phyloP scores from a whole-genome alignment of 2,888 invertebrate species.

The Spodoptera exigua region DNA sequence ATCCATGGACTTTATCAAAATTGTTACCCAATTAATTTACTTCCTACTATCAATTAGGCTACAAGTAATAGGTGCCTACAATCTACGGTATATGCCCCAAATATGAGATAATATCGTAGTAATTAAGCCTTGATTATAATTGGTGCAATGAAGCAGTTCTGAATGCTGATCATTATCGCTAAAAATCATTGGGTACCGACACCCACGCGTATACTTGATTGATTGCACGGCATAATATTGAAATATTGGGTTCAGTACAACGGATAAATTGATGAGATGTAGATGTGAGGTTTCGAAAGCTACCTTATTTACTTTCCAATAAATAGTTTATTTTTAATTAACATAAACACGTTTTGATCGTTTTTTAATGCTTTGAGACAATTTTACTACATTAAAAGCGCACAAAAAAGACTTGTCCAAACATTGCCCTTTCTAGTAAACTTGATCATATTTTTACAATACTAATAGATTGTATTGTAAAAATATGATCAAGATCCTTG shows the following conservation, averaged over 20 bases:
- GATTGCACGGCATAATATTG: slow-evolving; percentile 47
- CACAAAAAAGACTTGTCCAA: too few species aligned
- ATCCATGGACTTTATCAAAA: too few species aligned
- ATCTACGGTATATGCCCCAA: slow-evolving; percentile 9
- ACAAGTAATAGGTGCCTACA: too few species aligned
- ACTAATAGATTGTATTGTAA: too few species aligned
- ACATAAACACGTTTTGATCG: too few species aligned
- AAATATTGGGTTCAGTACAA: slow-evolving; percentile 33
- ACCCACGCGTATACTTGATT: slow-evolving; percentile 53
- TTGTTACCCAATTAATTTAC: too few species aligned
- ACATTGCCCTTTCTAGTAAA: too few species aligned
- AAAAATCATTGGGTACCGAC: slow-evolving; percentile 44
- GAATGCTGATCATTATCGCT: slow-evolving; percentile 49
- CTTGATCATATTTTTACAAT: too few species aligned
- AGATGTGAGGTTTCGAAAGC: slow-evolving; percentile 16
- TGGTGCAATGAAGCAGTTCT: slow-evolving; percentile 31
- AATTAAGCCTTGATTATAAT: slow-evolving; percentile 35
- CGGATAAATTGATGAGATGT: slow-evolving; percentile 22
- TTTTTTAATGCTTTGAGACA: too few species aligned
- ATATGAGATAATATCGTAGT: slow-evolving; percentile 23
- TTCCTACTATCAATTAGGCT: too few species aligned
- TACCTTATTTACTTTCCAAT: slow-evolving; percentile 14
- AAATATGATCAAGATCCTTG: too few species aligned
- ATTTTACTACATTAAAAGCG: too few species aligned
- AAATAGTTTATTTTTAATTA: neutral